Base-by-base conservation (phyloP, 1,140 invertebrate genomes). In the Bilobella aurantiaca region DNA sequence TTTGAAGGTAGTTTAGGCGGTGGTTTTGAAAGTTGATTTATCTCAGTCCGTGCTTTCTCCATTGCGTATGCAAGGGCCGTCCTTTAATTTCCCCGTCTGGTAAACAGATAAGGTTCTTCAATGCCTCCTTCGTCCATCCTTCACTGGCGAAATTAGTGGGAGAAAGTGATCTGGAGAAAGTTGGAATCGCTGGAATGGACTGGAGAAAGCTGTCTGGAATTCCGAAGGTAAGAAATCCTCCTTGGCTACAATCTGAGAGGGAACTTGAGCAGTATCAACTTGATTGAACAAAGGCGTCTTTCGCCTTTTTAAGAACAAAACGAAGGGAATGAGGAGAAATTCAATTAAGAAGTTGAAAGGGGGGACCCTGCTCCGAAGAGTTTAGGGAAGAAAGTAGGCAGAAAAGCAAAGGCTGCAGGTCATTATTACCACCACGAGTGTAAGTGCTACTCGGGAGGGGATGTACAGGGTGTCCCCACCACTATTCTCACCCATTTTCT, bases 271-370 rank as follows among this genome's bases (percentile, higher is more conserved):
- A n/a, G 49, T 53, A 53, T 53, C 49, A 23, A 53, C 12, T 53
- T 53, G 49, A 53, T 53, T 53, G 49, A 53, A 53, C 49, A 53
- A 53, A 53, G 49, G 25, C 49, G 12, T 53, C 49, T 53, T 42
- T 53, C 23, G 49, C 14, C 25, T 53, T 53, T 23, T 53, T 16
- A 12, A 53, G 49, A 53, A 23, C 49, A 53, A 23, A 53, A 53
- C 23, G 49, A 3, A 23, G 49, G 23, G 23, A 53, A 53, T 53
- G 49, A 53, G 49, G 25, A 53, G 49, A 53, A 53, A 53, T 53
- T 53, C 49, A 53, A 53, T 53, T 53, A 53, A 53, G 49, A 53
- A 53, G 49, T 53, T 53, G 49, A 53, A 53, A 53, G 49, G 49
- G 23, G 49, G 25, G 49, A 53, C 34, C 8, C 34, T 42, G 8